Evolutionary conservation across 2,797 vertebrate species (phyloP).

Genomic region (Hylomyscus alleni): DNA sequence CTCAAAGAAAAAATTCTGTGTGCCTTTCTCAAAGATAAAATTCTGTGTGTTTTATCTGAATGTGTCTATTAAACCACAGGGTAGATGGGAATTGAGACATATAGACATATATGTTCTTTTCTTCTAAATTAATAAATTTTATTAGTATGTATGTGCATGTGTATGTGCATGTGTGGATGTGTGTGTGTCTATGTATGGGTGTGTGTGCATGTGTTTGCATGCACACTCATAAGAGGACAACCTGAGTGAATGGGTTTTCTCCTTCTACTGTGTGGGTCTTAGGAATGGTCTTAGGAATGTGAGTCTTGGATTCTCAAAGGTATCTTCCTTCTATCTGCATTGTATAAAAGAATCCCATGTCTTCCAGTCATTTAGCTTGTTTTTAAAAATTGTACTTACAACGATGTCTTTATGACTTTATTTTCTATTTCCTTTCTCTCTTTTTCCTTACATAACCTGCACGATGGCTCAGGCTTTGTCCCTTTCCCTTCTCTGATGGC

Average conservation of each 20-base stretch:
- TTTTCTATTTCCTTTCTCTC: conserved; percentile 18
- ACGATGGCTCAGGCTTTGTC: background rate
- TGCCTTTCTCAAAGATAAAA: background rate
- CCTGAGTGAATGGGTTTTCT: background rate
- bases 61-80: background rate
- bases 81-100: background rate
- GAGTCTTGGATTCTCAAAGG: background rate
- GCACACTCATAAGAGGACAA: background rate
- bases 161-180: background rate
- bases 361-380: conserved; percentile 2
- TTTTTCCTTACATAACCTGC: background rate
- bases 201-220: background rate
- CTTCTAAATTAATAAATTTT: background rate
- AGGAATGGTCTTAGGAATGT: background rate
- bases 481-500: background rate
- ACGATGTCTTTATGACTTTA: background rate
- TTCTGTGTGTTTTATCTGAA: background rate
- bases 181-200: background rate
- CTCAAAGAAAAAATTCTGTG: background rate
- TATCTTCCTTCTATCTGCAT: background rate
- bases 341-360: background rate
- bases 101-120: background rate
- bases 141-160: background rate
- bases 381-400: background rate
- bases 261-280: background rate